Base-by-base conservation (phyloP, 92 coral and sea anemone species). In the Pocillopora meandrina region DNA sequence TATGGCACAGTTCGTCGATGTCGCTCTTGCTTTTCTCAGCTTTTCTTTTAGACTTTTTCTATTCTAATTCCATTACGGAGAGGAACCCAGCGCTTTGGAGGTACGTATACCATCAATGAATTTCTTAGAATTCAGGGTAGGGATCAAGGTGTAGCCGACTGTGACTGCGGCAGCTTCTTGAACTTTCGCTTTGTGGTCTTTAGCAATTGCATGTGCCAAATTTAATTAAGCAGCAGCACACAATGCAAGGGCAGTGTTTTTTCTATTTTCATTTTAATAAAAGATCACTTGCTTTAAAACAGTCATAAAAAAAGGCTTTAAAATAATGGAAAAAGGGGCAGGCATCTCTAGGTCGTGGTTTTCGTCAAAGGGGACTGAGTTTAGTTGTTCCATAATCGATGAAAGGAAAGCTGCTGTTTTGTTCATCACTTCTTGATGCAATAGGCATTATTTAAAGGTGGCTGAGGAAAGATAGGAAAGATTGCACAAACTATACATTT, bases 61-160 rank as follows among this genome's bases (percentile, higher is more conserved):
- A 33, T 26, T 92, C 93, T 6, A 56, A 26, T 56, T 88, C 90
- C 91, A 90, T 77, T 7, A 63, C 79, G 15, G 82, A 75, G 91
- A 90, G 87, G 79, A 90, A 90, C 10, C 93, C 92, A 8, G 95
- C 93, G 93, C 95, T 58, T 69, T 61, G 17, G 26, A 18, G 5
- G 26, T 23, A 23, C 26, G 26, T 23, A 92, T 72, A 21, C 90
- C 93, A 57, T 69, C 55, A 8, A 92, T 90, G 74, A 92, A 75
- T 23, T 12, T 3, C 56, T 23, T 23, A 23, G 17, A 17, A 18
- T 78, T 23, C 16, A 90, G 85, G 26, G 95, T 88, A 14, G 92
- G 92, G 60, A 91, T 90, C 56, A 92, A 71, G 18, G 78, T 19
- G 3, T 66, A 19, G 56, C 82, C 58, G 35, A 90, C 89, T 11